Conservation (phyloP, 2,113 vertebrate species). For the Pterocles orientalis region DNA sequence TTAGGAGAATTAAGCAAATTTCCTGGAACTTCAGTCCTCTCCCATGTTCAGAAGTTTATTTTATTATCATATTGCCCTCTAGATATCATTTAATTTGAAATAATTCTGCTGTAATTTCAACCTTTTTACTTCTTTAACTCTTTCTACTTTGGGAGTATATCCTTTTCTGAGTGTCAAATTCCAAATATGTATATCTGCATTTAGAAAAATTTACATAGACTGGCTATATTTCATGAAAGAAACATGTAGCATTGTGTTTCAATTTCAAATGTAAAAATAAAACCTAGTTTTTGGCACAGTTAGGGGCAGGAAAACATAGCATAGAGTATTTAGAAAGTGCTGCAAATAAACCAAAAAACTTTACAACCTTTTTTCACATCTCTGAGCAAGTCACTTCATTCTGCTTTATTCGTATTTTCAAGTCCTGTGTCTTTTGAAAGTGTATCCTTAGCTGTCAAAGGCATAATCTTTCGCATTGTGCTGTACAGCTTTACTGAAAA, state of each 20-base stretch:
- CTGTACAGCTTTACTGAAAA: neutral
- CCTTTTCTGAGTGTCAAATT: neutral
- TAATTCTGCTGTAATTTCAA: neutral
- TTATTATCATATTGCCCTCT: neutral
- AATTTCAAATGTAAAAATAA: neutral
- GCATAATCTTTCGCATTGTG: neutral
- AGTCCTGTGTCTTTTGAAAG: neutral
- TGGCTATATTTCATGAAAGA: neutral
- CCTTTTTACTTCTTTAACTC: neutral
- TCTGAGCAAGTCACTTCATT: neutral
- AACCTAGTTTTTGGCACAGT: neutral
- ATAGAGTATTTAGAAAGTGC: constrained; percentile 1
- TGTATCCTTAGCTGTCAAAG: neutral
- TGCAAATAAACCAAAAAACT: neutral
- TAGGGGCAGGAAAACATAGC: neutral
- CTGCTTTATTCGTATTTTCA: neutral
- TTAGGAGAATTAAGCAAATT: constrained; percentile 37
- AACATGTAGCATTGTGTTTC: neutral
- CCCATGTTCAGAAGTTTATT: neutral
- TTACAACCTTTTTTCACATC: neutral
- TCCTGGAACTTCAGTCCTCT: neutral
- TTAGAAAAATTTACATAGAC: neutral
- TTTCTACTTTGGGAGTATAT: neutral
- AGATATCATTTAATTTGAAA: neutral
- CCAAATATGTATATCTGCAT: neutral